Base-by-base conservation (phyloP, 2,888 invertebrate genomes). In the Oscheius sp. region DNA sequence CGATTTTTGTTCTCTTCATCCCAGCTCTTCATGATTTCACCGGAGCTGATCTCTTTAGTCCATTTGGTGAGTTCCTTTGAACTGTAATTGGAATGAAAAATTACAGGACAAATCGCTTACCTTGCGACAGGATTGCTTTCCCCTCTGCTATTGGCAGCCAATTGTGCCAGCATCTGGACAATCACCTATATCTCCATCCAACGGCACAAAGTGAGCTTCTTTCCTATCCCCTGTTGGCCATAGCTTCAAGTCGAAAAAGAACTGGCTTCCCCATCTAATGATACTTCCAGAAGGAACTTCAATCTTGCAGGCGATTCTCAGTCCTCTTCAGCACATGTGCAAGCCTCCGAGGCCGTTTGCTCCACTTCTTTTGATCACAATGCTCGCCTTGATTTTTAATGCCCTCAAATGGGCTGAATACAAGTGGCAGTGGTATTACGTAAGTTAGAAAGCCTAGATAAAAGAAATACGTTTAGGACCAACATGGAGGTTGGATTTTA, bases 91-190 rank as follows among this genome's bases (percentile, higher is more conserved):
- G n/a, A 52, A 12, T 2, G 10, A 33, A 37, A 8, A 64, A 65
- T 64, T 50, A 45, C 74, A 68, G 84, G 81, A 4, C 85, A 84
- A 70, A n/a, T 82, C 10, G 83, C 84, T 2, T 84, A 85, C 65
- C 37, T 84, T 12, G 79, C 84, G 6, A 84, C 84, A 0, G 84
- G 84, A 10, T 72, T 81, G 8, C 70, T 84, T 3, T 82, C 83
- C 25, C 81, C 81, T 10, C 69, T 81, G 1, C 72, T 82, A 3
- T 58, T 84, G n/a, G 75, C 85, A 1, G 79, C 82, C 25, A 85
- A 85, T 69, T 84, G 82, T 58, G 85, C 85, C 5, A 82, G 83
- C 10, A 85, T 85, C 37, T 85, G 85, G 85, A 85, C 85, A 8
- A 85, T 85, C 57, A 81, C 82, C 64, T 85, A 82, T 66, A 85